These are phyloP conservation scores for Trematomus loennbergii DNA, from an alignment of 2,113 vertebrate genomes.

Conservation along the genomic window DNA sequence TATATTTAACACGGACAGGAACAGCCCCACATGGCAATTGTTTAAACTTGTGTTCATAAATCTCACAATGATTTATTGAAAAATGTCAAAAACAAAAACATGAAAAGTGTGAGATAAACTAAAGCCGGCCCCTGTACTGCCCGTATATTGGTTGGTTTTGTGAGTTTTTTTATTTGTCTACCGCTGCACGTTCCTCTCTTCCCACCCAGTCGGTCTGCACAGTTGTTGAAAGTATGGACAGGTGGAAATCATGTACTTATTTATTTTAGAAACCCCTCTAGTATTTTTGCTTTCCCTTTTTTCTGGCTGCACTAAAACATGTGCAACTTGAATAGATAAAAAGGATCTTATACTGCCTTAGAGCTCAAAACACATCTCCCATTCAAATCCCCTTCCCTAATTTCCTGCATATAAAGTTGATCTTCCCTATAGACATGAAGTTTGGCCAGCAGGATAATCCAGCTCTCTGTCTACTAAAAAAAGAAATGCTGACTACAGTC, in stretches of 20 bases:
- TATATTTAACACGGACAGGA: slow-evolving; percentile 1
- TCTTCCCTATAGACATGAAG: slow-evolving; percentile 1
- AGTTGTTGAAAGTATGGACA: no score
- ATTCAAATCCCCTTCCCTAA: slow-evolving; percentile 42
- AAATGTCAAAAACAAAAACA: no score
- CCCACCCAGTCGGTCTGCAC: no score
- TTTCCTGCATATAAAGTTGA: slow-evolving; percentile 41
- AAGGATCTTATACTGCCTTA: slow-evolving; percentile 3
- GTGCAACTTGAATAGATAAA: slow-evolving; percentile 26
- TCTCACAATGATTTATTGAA: slow-evolving; percentile 1
- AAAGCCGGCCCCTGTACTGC: no score
- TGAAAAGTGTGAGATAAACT: no score
- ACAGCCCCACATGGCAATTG: not conserved
- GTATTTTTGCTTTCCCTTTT: not conserved
- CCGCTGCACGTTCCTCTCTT: no score
- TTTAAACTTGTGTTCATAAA: slow-evolving; percentile 4
- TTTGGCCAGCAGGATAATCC: slow-evolving; percentile 19
- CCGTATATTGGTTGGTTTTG: no score
- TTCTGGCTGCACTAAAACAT: not conserved
- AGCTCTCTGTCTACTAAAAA: slow-evolving; percentile 1
- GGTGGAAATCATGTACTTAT: not conserved
- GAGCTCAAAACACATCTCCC: slow-evolving; percentile 39
- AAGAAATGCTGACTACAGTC: slow-evolving; percentile 3
- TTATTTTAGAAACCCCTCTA: not conserved
- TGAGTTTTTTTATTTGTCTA: no score